phyloP scores from a whole-genome alignment of 2,113 vertebrate genomes.

The Rhinolophus ferrumequinum region DNA sequence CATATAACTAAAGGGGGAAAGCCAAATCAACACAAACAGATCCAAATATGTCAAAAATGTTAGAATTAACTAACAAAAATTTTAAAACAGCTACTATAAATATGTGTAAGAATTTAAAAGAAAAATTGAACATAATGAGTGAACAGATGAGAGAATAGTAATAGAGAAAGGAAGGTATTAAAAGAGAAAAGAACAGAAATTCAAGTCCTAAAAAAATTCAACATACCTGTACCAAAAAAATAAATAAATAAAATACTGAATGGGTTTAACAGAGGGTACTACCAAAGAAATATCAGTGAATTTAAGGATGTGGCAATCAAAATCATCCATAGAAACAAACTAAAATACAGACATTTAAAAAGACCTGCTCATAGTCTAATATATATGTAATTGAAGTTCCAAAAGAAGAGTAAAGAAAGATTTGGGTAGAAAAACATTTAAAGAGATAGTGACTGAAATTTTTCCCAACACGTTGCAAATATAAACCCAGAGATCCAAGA shows the following conservation, averaged over 20 bases:
- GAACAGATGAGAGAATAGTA: neutral
- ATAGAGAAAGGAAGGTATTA: neutral
- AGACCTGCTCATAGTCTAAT: neutral
- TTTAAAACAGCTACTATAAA: neutral
- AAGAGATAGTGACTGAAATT: neutral
- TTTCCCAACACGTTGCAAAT: neutral
- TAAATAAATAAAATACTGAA: neutral
- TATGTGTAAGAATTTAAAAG: conserved; percentile 1
- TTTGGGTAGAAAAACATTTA: neutral
- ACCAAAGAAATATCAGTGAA: neutral
- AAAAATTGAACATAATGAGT: neutral
- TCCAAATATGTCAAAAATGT: neutral
- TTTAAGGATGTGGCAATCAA: neutral
- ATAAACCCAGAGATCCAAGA: neutral
- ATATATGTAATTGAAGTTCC: neutral
- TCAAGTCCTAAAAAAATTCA: neutral
- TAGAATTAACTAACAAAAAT: neutral
- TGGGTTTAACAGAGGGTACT: neutral
- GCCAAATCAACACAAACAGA: neutral
- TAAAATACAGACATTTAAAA: neutral
- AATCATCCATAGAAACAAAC: neutral
- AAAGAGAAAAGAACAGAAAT: conserved; percentile 1
- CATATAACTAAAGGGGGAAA: neutral
- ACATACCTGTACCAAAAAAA: neutral
- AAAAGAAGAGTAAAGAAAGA: neutral